phyloP scores from a whole-genome alignment of 2,888 invertebrate genomes.

The Biston betularia region DNA sequence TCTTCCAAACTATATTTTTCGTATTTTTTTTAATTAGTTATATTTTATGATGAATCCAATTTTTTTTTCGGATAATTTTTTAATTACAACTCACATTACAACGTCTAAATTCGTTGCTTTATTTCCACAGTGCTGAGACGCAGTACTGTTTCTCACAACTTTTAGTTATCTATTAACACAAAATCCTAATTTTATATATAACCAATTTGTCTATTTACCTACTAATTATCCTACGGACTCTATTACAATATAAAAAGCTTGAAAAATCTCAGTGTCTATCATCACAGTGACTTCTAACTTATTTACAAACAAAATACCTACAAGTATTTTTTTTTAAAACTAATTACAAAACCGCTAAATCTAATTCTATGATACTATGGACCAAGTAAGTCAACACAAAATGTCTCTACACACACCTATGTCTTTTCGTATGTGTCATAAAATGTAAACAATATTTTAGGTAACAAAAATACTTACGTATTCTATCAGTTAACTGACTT shows the following conservation, averaged over 20 bases:
- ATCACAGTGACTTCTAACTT: conserved; percentile 27
- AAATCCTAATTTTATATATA: background rate
- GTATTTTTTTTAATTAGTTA: no score
- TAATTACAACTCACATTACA: background rate
- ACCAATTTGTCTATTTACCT: background rate
- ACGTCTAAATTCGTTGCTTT: conserved; percentile 23
- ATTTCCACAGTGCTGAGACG: conserved; percentile 23
- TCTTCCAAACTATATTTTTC: no score
- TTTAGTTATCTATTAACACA: background rate
- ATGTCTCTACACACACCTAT: no score
- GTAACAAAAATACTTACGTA: no score
- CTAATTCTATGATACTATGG: no score
- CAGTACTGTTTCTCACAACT: background rate
- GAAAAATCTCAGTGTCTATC: conserved; percentile 20
- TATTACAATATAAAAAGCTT: conserved; percentile 29
- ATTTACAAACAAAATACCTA: conserved; percentile 5
- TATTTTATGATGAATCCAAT: no score
- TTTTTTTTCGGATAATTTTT: background rate
- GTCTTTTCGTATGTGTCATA: no score
- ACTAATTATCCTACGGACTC: background rate
- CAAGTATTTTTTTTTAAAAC: background rate
- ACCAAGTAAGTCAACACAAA: no score
- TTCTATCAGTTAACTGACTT: no score
- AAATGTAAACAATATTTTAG: no score
- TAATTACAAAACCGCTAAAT: background rate